Evolutionary conservation across 2,888 invertebrate genomes (phyloP).

Genomic region (Acronicta aceris): DNA sequence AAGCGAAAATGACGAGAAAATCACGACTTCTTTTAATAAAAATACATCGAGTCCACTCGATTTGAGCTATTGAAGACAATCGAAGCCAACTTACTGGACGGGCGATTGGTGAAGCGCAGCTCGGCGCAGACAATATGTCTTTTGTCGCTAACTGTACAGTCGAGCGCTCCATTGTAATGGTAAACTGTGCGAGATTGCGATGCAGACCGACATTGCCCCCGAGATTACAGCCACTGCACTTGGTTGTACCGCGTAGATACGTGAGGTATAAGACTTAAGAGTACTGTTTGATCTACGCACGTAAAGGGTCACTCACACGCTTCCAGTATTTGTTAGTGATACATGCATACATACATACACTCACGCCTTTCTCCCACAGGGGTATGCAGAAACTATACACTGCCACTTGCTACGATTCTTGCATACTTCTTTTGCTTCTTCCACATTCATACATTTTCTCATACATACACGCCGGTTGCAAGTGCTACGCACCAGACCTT

Average conservation of each 20-base stretch:
- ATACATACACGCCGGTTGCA: too few species aligned
- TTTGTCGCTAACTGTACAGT: constrained; percentile 59
- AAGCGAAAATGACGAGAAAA: constrained; percentile 25
- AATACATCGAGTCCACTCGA: constrained; percentile 43
- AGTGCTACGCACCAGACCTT: too few species aligned
- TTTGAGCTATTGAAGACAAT: constrained; percentile 53
- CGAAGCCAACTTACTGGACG: constrained; percentile 48
- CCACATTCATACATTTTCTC: too few species aligned
- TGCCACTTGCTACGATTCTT: too few species aligned
- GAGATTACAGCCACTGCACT: constrained; percentile 56
- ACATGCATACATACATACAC: too few species aligned
- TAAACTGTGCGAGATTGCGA: constrained; percentile 62
- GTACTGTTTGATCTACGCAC: constrained; percentile 14
- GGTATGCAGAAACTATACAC: too few species aligned
- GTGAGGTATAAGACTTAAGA: constrained; percentile 12
- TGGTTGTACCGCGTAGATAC: constrained; percentile 50
- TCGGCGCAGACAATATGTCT: constrained; percentile 58
- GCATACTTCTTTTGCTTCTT: too few species aligned
- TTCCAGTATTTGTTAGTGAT: too few species aligned
- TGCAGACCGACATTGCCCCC: constrained; percentile 52
- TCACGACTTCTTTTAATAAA: constrained; percentile 21
- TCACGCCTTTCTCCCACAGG: too few species aligned
- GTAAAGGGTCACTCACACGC: background rate
- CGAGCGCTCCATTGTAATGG: constrained; percentile 61
- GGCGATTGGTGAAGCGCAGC: constrained; percentile 48